A percentile compares a stretch with the other conserved stretches of the same genome.
These are phyloP conservation scores for Campylomormyrus tamandua DNA, from an alignment of 2,113 vertebrate genomes.

Conservation along the genomic window DNA sequence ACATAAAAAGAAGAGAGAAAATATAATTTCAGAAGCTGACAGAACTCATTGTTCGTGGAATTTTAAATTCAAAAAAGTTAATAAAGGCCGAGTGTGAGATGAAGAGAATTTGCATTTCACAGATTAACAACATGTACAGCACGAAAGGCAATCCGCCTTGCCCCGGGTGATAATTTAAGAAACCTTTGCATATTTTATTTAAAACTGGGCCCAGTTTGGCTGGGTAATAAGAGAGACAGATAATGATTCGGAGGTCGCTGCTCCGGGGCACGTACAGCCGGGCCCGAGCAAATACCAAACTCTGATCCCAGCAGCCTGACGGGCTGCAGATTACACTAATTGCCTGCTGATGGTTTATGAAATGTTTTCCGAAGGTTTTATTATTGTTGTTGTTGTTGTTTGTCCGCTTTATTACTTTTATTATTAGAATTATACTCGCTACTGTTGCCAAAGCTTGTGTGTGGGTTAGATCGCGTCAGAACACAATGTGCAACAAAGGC, in stretches of 20 bases:
- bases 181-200: constrained; percentile 99
- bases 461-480: neutral
- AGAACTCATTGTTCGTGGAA: constrained; percentile 99
- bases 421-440: constrained; percentile 57
- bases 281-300: constrained; percentile 97
- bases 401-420: constrained; percentile 71
- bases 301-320: constrained; percentile 85
- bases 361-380: constrained; percentile 81
- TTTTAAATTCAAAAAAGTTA: constrained; percentile 99
- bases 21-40: constrained; percentile 99
- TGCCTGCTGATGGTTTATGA: constrained; percentile 98
- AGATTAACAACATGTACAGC: constrained; percentile 99
- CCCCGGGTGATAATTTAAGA: constrained; percentile 99
- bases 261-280: constrained; percentile 97
- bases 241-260: constrained; percentile 99
- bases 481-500: neutral
- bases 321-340: constrained; percentile 96
- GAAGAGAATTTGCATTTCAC: constrained; percentile 99
- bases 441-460: constrained; percentile 39
- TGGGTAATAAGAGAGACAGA: constrained; percentile 99
- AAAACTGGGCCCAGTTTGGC: constrained; percentile 99
- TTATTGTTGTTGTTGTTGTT: constrained; percentile 48
- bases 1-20: constrained; percentile 93
- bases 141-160: constrained; percentile 98
- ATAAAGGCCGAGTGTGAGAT: constrained; percentile 99